Base-by-base conservation (phyloP, 2,888 invertebrate species). In the Ashinkailepas kermadecensis region DNA sequence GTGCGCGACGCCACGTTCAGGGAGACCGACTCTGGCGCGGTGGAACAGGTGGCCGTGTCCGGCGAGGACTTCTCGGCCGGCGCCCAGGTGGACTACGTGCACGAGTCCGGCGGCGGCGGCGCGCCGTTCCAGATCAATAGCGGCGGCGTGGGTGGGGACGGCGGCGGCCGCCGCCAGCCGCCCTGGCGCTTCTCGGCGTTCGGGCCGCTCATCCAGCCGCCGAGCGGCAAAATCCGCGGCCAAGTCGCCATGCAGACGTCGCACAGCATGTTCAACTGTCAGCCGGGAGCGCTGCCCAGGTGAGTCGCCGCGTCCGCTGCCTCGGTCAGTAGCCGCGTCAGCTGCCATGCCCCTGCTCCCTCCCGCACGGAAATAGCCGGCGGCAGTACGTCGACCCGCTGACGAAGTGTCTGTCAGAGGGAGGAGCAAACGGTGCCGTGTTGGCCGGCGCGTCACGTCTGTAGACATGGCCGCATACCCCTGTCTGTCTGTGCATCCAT, bases 161-260 rank as follows among this genome's bases (percentile, higher is more conserved):
- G 7, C 18, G 54, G 18, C 74, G 54, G 74, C 21, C 74, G 74
- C 18, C 74, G 39, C 21, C 74, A 39, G 12, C 74, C 74, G 54
- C 74, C 54, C 18, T 74, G 74, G 74, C 74, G 74, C 7, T 74
- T 74, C 74, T 74, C 74, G 54, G 74, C 74, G 9, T 74, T 74
- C 54, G 74, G 74, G 18, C 74, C 74, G 39, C 74, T 74, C 15
- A 74, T 74, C 74, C 74, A 74, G 74, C 74, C 74, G 74, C 74
- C 74, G 8, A 74, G 74, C 54, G 74, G 74, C 18, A 54, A 25
- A 18, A 54, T 74, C 15, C 74, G 74, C 39, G 74, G 74, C 39
- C 74, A 74, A 21, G 74, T 74, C 39, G 12, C 54, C 54, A 74
- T 74, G 74, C 74, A 74, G 74, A 54, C 74, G 54, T 74, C 74